Evolutionary conservation across 2,113 vertebrate species (phyloP), one percentile per base, ranked within the genome.

Genomic region (Macaca nemestrina): DNA sequence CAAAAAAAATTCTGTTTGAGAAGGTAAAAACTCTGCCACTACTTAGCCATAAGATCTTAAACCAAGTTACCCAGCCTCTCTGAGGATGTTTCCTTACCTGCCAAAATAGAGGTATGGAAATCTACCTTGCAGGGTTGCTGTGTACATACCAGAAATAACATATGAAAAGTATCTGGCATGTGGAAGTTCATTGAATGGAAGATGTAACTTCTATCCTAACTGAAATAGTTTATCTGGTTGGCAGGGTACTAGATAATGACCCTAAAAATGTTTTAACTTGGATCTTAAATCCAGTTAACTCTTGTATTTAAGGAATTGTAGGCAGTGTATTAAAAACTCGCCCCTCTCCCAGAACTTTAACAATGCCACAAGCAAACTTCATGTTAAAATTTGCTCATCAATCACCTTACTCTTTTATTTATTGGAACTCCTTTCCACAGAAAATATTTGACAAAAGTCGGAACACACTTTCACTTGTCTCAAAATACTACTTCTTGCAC

Each of bases 351-450:
- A 64, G 40, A 57, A 23, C 91, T 45, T 79, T 64, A 92, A 23
- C 40, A 88, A 85, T 38, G 93, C 48, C 67, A 92, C 88, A 97
- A 93, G 55, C 64, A 93, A 98, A 72, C 8, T 43, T 72, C 22
- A 2, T 45, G 84, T 82, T 82, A 40, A 94, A 93, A 78, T 35
- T 52, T 55, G 35, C 25, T 12, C 76, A 93, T 55, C 50, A 90
- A 73, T 45, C 50, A 88, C 59, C 8, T 86, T 90, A 68, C 43
- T 94, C 23, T 17, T 92, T 72, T 93, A 25, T 75, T 76, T 16
- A 57, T 3, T 43, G 57, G 4, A 89, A 83, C 61, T 45, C 11
- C 17, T 67, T 95, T 88, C 64, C 89, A 88, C 0, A 67, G 35
- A 20, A 95, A 88, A 84, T 57, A 76, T 3, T 6, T 30, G 48